These are phyloP conservation scores for Sebastolobus altivelis DNA, from an alignment of 2,797 vertebrate species.

Conservation along the genomic window DNA sequence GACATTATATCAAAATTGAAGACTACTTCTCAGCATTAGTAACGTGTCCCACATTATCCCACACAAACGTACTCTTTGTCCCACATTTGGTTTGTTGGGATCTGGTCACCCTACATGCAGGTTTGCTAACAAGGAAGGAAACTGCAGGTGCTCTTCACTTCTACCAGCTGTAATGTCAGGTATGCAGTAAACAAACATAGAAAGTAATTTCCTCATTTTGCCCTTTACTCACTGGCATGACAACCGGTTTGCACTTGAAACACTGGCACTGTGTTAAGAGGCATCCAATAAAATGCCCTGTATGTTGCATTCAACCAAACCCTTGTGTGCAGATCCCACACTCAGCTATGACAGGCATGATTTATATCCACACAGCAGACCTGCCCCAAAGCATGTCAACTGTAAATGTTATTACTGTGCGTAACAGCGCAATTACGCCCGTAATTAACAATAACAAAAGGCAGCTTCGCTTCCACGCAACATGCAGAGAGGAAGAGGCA, in stretches of 20 bases:
- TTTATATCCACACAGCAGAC: slow-evolving; percentile 8
- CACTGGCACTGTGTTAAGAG: neutral
- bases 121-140: slow-evolving; percentile 24
- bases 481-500: slow-evolving; percentile 39
- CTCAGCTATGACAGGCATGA: slow-evolving; percentile 10
- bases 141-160: slow-evolving; percentile 14
- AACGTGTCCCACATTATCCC: too few species aligned
- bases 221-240: neutral
- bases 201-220: neutral
- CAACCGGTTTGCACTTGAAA: neutral
- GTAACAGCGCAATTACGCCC: slow-evolving; percentile 10
- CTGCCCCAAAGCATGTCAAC: neutral
- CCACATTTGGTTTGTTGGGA: too few species aligned
- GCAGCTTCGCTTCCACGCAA: slow-evolving; percentile 48
- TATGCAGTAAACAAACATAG: neutral
- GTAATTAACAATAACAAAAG: slow-evolving; percentile 20
- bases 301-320: slow-evolving; percentile 15
- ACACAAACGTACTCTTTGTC: too few species aligned
- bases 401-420: slow-evolving; percentile 17
- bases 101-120: neutral
- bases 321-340: slow-evolving; percentile 1
- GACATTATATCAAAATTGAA: too few species aligned
- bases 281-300: slow-evolving; percentile 2
- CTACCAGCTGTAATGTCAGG: neutral
- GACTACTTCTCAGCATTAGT: too few species aligned